Evolutionary conservation across 2,113 vertebrate genomes (phyloP).

Genomic region (Mionectes macconnelli): DNA sequence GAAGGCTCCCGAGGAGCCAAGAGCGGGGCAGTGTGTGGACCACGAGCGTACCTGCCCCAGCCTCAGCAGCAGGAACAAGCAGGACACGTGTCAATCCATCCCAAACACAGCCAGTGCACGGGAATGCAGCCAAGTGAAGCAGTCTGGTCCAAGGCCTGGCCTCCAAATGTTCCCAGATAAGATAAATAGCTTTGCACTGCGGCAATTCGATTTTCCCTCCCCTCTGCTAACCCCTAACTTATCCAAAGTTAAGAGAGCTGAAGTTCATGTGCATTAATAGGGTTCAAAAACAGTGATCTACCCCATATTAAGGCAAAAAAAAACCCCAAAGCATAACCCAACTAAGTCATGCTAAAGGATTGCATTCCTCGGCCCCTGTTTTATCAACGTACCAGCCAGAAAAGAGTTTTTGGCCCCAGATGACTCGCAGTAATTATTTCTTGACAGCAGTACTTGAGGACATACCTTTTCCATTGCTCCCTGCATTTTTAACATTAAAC

Average conservation of each 20-base stretch:
- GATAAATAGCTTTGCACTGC: neutral
- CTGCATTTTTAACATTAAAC: neutral
- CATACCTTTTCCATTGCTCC: neutral
- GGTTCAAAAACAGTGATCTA: neutral
- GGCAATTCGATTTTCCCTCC: neutral
- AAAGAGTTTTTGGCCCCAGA: neutral
- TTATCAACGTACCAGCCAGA: neutral
- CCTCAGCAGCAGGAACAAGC: neutral
- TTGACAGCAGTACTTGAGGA: neutral
- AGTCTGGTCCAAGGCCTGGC: neutral
- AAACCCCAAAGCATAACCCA: neutral
- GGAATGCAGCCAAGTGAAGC: neutral
- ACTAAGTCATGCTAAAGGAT: neutral
- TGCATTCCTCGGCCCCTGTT: neutral
- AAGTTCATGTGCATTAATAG: neutral
- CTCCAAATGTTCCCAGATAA: neutral
- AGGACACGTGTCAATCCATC: neutral
- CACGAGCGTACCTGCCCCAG: fast-evolving
- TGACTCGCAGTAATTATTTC: neutral
- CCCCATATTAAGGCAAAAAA: neutral
- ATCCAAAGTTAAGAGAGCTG: neutral
- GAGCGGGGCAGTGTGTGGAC: fast-evolving
- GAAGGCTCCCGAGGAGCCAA: neutral
- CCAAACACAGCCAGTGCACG: fast-evolving
- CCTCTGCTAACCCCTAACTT: neutral